A percentile compares a stretch with the other conserved stretches of the same genome.
Conservation (phyloP, 2,113 vertebrate genomes). For the Crotalus viridis region DNA sequence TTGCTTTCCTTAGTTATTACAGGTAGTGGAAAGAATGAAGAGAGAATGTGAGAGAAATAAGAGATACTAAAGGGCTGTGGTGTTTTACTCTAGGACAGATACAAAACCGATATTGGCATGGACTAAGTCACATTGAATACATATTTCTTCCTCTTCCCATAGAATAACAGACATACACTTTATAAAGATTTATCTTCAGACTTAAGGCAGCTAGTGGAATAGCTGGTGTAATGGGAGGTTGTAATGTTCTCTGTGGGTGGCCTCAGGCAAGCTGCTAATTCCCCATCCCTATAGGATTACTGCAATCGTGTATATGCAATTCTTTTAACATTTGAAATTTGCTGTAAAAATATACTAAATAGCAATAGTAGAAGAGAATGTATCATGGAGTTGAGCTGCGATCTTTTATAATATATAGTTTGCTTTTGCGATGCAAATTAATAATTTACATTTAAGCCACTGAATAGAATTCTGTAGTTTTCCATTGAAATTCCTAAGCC, state of each 20-base stretch:
- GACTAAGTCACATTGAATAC: background rate
- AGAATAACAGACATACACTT: background rate
- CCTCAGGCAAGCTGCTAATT: background rate
- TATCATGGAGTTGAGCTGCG: background rate
- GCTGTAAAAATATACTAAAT: background rate
- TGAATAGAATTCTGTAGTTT: background rate
- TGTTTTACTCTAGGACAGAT: background rate
- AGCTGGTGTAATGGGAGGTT: background rate
- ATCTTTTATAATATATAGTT: background rate
- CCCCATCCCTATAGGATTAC: background rate
- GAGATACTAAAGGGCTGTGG: background rate
- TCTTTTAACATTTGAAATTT: background rate
- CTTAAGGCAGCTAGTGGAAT: background rate
- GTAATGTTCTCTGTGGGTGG: background rate
- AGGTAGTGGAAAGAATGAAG: background rate
- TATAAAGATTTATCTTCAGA: background rate
- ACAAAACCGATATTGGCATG: background rate
- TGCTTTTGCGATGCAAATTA: conserved; percentile 6
- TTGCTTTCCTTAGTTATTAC: background rate
- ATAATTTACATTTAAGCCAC: background rate
- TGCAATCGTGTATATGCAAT: background rate
- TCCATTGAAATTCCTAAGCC: background rate
- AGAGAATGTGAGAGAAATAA: background rate
- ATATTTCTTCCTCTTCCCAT: background rate
- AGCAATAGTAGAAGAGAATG: background rate